Base-by-base conservation (phyloP, 2,888 invertebrate genomes). In the Stratiomys singularior region DNA sequence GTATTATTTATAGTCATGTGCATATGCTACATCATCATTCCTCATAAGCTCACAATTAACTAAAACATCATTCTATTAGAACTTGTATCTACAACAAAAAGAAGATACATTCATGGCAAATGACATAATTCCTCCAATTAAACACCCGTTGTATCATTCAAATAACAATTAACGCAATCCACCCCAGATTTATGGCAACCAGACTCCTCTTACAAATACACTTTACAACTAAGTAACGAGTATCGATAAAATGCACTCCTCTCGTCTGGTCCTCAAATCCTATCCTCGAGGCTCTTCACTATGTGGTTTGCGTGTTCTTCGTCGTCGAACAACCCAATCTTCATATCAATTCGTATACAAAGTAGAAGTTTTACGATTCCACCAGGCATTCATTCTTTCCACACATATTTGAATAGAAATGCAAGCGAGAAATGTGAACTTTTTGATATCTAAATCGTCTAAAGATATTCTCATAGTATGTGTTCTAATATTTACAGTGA, bases 131-230 rank as follows among this genome's bases (percentile, higher is more conserved):
- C 52, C 52, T 52, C 4, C 52, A 18, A 52, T 18, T 13, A 13
- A n/a, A n/a, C 52, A 52, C 52, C 52, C 52, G n/a, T n/a, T 52
- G 7, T 4, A 13, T 18, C 52, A 37, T 52, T 52, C 52, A n/a
- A 52, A 9, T 52, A 52, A 52, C 52, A 52, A 52, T 52, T 52
- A 52, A 18, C 52, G 52, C 52, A 13, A 52, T 52, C 52, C 52
- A 52, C 52, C 52, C 52, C 52, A 52, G 52, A 52, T 18, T 52
- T n/a, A 52, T 52, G 4, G 7, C 52, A 13, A 37, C 37, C 3
- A 37, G 9, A 37, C 37, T 37, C 37, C 3, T 37, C 37, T 37
- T 5, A 9, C 37, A 37, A 37, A 7, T 52, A n/a, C 52, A 52
- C 52, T 52, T 52, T 52, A 52, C 52, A 2, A 52, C 52, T 37